phyloP scores from a whole-genome alignment of 1,140 invertebrate genomes.

The Euwallacea similis region DNA sequence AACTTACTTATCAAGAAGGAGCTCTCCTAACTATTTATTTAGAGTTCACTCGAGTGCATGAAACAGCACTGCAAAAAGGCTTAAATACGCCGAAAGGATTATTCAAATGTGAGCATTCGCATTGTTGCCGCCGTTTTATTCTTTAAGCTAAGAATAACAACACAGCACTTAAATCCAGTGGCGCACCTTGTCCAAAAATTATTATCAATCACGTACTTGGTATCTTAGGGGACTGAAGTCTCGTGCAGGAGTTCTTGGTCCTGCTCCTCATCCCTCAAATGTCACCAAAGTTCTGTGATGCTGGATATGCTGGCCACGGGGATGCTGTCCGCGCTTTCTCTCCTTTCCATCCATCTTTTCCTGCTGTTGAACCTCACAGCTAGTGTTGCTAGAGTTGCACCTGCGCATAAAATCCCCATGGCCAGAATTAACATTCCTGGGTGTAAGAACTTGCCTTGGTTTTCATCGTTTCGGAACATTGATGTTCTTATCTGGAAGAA shows the following conservation, averaged over 20 bases:
- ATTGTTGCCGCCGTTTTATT: too few species aligned
- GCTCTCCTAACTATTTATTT: too few species aligned
- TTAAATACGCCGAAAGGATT: too few species aligned
- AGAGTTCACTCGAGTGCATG: too few species aligned
- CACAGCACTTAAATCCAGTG: too few species aligned
- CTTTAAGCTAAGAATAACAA: too few species aligned
- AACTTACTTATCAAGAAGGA: too few species aligned
- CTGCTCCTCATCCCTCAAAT: constrained; percentile 55
- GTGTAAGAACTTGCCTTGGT: constrained; percentile 46
- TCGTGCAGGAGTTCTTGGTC: constrained; percentile 61
- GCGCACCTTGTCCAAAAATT: constrained; percentile 7
- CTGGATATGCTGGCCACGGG: constrained; percentile 68
- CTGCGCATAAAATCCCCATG: constrained; percentile 43
- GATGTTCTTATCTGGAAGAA: constrained; percentile 42
- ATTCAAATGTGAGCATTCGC: too few species aligned
- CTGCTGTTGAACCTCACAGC: constrained; percentile 51
- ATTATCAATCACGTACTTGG: constrained; percentile 40
- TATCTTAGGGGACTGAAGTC: constrained; percentile 48
- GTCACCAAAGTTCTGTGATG: constrained; percentile 71
- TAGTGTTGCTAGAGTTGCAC: constrained; percentile 41
- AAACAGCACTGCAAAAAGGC: too few species aligned
- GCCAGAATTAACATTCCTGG: constrained; percentile 58
- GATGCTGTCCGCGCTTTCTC: constrained; percentile 62
- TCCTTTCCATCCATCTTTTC: constrained; percentile 44
- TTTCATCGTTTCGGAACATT: constrained; percentile 46